phyloP scores from a whole-genome alignment of 2,113 vertebrate genomes.

The Micronisus gabar region DNA sequence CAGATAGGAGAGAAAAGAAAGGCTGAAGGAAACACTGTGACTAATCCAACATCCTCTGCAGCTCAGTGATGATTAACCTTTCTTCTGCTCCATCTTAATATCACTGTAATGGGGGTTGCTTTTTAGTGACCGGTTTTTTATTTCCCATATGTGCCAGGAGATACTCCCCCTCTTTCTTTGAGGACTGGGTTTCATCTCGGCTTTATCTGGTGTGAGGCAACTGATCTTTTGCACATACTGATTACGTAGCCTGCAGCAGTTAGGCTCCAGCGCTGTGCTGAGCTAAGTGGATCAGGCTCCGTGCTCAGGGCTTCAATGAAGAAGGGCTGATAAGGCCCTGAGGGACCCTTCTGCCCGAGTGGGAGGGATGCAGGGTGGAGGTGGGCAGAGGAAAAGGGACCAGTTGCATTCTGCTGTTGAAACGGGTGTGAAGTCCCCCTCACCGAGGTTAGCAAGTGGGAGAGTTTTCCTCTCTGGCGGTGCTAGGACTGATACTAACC shows the following conservation, averaged over 20 bases:
- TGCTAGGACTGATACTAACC: background rate
- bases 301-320: background rate
- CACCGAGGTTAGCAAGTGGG: background rate
- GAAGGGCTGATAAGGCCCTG: background rate
- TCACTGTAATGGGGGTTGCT: background rate
- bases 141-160: background rate
- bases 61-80: background rate
- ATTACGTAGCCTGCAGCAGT: background rate
- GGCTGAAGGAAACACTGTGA: background rate
- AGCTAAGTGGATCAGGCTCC: background rate
- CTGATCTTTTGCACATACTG: background rate
- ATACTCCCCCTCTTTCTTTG: background rate
- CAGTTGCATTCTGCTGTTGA: background rate
- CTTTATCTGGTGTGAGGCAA: background rate
- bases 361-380: background rate
- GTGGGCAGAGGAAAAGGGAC: background rate
- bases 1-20: background rate
- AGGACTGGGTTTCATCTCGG: background rate
- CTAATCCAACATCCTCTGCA: background rate
- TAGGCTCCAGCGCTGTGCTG: background rate
- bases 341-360: rapidly evolving
- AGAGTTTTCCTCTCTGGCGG: background rate
- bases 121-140: background rate
- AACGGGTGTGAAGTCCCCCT: background rate
- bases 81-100: background rate